These are phyloP conservation scores for Cylas formicarius DNA, from an alignment of 1,140 invertebrate species.

Conservation along the genomic window DNA sequence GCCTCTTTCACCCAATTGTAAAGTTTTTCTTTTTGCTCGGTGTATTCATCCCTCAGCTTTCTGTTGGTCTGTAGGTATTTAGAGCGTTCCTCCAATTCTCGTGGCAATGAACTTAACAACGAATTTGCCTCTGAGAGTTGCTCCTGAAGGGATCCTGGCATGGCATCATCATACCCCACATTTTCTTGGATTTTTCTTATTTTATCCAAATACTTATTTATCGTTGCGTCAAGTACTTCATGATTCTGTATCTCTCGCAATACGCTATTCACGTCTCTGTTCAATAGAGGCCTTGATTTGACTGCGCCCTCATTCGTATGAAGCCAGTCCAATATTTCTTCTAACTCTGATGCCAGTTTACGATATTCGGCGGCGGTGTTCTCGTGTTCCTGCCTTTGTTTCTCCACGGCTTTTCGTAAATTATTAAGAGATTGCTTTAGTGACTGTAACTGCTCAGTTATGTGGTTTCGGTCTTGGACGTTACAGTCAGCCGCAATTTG, in stretches of 20 bases:
- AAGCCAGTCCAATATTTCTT: slow-evolving; percentile 75
- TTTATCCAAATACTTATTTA: slow-evolving; percentile 63
- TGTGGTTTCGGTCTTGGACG: slow-evolving; percentile 74
- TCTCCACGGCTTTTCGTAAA: slow-evolving; percentile 73
- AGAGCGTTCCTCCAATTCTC: slow-evolving; percentile 69
- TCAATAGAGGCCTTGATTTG: slow-evolving; percentile 73
- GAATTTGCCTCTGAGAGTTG: slow-evolving; percentile 76
- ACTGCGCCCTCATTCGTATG: slow-evolving; percentile 76
- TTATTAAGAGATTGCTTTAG: slow-evolving; percentile 77
- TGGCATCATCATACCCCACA: slow-evolving; percentile 63
- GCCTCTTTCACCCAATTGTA: slow-evolving; percentile 81
- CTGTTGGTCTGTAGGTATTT: slow-evolving; percentile 76
- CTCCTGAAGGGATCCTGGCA: slow-evolving; percentile 71
- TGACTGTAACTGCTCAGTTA: slow-evolving; percentile 79
- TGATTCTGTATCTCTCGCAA: slow-evolving; percentile 77
- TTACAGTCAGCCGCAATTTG: slow-evolving; percentile 84
- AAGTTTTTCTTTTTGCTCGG: slow-evolving; percentile 65
- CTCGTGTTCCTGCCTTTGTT: slow-evolving; percentile 78
- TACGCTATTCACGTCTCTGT: slow-evolving; percentile 70
- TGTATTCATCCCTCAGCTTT: slow-evolving; percentile 66
- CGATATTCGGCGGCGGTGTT: slow-evolving; percentile 78
- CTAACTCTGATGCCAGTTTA: slow-evolving; percentile 71
- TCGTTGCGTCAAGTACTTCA: slow-evolving; percentile 57
- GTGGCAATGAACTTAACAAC: slow-evolving; percentile 66
- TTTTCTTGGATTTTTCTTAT: slow-evolving; percentile 61